Evolutionary conservation across 2,797 vertebrate species (phyloP), one percentile per base, ranked within the genome.

Genomic region (Vespertilio murinus): DNA sequence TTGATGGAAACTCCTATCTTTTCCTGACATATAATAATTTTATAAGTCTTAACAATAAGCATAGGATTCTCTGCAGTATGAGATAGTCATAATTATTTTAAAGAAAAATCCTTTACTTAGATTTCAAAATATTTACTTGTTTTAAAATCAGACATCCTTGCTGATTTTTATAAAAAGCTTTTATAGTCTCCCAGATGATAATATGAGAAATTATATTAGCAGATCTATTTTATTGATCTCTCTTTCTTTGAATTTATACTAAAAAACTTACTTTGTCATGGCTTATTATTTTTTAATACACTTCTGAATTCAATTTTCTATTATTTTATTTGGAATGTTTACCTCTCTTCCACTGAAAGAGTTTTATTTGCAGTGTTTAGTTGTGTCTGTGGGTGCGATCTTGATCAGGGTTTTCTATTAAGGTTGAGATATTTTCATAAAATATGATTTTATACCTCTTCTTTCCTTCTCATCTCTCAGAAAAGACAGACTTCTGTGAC

Each of bases 61-160:
- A 33, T 54, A 20, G 38, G 56, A 74, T 71, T 90, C 22, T 93
- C 20, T 92, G 16, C 4, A 83, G 5, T 33, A 69, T 52, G 88
- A 35, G 12, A 70, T 22, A 56, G 54, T 65, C 18, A 86, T 79
- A 25, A 35, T 74, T 90, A 35, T 88, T 95, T 52, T 59, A 79
- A 86, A 82, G 16, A 52, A 13, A 92, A 87, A 38, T 67, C 2
- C 22, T 84, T 93, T 88, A 79, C 30, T 74, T 88, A 56, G 8
- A 38, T 38, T n/a, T 52, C 11, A 92, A 45, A 87, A 52, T 84
- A 75, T 75, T 83, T 88, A 85, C 49, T 92, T 80, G 6, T 79
- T 91, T 90, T 61, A 96, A 95, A 86, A 52, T 80, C 23, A 84
- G 45, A 69, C 22, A 49, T 89, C 40, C 45, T 77, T 69, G 12